These are phyloP conservation scores for Agrotis puta DNA, from an alignment of 2,888 invertebrate genomes.

Conservation along the genomic window DNA sequence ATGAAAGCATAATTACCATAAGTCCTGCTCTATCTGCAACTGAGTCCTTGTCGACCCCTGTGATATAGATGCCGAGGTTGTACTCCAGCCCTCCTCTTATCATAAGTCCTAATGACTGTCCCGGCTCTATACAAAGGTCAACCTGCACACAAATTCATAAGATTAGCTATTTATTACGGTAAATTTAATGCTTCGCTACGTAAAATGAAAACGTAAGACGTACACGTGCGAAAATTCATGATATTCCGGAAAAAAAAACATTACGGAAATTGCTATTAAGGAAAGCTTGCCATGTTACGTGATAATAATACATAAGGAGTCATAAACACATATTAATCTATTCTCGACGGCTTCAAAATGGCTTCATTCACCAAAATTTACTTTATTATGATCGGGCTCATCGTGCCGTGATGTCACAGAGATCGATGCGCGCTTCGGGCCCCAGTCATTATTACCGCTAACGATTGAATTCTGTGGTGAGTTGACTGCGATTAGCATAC, in stretches of 20 bases:
- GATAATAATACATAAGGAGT: conserved; percentile 46
- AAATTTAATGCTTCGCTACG: conserved; percentile 37
- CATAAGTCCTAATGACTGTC: conserved; percentile 97
- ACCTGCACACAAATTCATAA: conserved; percentile 89
- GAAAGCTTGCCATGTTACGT: conserved; percentile 35
- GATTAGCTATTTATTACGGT: conserved; percentile 45
- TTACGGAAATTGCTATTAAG: conserved; percentile 48
- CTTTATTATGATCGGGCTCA: conserved; percentile 51
- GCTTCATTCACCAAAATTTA: conserved; percentile 66
- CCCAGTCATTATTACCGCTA: conserved; percentile 77
- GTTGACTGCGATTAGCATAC: conserved; percentile 80
- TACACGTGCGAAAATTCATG: conserved; percentile 37
- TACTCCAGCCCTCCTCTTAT: conserved; percentile 98
- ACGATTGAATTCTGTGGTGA: conserved; percentile 75
- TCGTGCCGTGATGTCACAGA: conserved; percentile 61
- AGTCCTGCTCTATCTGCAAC: conserved; percentile 97
- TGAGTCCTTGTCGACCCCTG: conserved; percentile 98
- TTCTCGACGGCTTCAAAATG: conserved; percentile 47
- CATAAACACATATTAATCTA: conserved; percentile 56
- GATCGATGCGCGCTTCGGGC: conserved; percentile 64
- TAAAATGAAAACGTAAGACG: conserved; percentile 34
- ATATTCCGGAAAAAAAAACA: conserved; percentile 29
- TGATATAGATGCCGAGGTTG: conserved; percentile 98
- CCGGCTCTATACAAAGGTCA: conserved; percentile 96
- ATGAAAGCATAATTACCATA: conserved; percentile 91